Evolutionary conservation across 2,797 vertebrate genomes (phyloP).

Genomic region (Paratrypauchen microcephalus): DNA sequence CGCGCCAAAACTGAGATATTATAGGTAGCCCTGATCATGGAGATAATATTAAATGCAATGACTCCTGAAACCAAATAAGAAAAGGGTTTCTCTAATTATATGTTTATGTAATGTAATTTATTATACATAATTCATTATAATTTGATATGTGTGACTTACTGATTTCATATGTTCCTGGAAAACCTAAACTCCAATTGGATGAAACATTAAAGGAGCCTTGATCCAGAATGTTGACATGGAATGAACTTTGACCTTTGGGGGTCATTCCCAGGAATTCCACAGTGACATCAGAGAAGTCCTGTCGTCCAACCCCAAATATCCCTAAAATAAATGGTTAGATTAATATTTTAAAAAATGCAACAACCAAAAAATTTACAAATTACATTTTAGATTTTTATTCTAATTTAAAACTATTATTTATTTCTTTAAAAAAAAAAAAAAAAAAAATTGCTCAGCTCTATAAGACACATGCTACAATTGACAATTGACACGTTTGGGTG

Average conservation of each 20-base stretch:
- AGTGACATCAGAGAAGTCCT: slow-evolving; percentile 46
- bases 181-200: slow-evolving; percentile 43
- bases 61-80: slow-evolving; percentile 40
- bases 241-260: slow-evolving; percentile 54
- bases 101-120: background rate
- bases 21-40: slow-evolving; percentile 43
- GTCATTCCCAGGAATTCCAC: slow-evolving; percentile 46
- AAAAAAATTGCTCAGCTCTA: background rate
- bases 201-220: slow-evolving; percentile 58
- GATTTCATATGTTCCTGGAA: slow-evolving; percentile 52
- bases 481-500: too few relatives aligned
- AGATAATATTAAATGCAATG: slow-evolving; percentile 46
- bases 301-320: slow-evolving; percentile 22
- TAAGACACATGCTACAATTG: too few relatives aligned
- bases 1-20: slow-evolving; percentile 28
- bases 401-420: background rate
- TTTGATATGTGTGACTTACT: slow-evolving; percentile 45
- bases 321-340: slow-evolving; percentile 25
- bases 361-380: background rate
- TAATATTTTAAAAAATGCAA: background rate
- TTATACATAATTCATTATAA: background rate
- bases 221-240: slow-evolving; percentile 38
- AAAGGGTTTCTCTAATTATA: background rate
- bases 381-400: background rate
- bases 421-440: background rate